Base-by-base conservation (phyloP, 2,113 vertebrate species). In the Apodemus sylvaticus region DNA sequence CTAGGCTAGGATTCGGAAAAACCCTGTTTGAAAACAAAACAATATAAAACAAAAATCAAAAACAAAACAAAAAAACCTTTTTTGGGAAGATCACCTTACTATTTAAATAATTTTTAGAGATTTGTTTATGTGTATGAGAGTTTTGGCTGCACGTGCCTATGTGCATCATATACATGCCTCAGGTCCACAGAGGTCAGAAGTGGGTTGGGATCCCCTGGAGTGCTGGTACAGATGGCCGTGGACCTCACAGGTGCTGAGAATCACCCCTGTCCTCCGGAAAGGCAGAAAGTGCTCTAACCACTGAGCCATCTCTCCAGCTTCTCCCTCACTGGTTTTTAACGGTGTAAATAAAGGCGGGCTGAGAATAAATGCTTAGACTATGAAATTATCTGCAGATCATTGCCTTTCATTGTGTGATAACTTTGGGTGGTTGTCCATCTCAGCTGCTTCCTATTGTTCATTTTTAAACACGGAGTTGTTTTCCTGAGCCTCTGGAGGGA, bases 381-480 rank as follows among this genome's bases (percentile, higher is more conserved):
- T 11, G 7, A 45, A 70, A 31, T 34, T 39, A 36, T 17, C 74
- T 29, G 58, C 16, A 36, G 39, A 26, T 70, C 64, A 93, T 42
- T 91, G 22, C 71, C n/a, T 93, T 45, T 95, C 55, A 62, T 60
- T 0, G 1, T 71, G 5, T 78, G 68, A 39, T 83, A 78, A 55
- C 13, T 91, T 87, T 68, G 51, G 8, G 3, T 89, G 62, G 51
- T 19, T 39, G 48, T 79, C 64, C 31, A 85, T 34, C 31, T 83
- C 68, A 83, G 36, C 2, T 36, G 26, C 79, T 92, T 82, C 34
- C 20, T 85, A 24, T 45, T 87, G 20, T 55, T 90, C 36, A 64
- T 55, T 92, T 92, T 90, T 39, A 53, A 48, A 64, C 36, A 36
- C 77, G 14, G 95, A 82, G 68, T 22, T 36, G 42, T 92, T 95